Percentiles rank a stretch among this genome's conserved stretches.
These are phyloP conservation scores for Cetoscarus ocellatus DNA, from an alignment of 2,797 vertebrate species.

Conservation along the genomic window DNA sequence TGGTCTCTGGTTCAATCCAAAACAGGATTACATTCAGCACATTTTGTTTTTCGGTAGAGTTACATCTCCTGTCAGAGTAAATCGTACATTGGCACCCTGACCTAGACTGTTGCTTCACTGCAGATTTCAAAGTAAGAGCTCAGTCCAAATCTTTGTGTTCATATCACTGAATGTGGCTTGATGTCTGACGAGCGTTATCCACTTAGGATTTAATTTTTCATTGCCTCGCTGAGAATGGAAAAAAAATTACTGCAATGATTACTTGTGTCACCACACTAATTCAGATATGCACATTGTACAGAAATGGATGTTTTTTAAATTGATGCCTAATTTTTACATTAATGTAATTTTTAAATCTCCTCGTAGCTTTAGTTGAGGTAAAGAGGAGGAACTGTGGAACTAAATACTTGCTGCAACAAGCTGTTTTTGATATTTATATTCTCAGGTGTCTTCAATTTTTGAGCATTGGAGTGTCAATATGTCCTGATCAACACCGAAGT, in stretches of 20 bases:
- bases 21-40: too few relatives aligned
- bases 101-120: slow-evolving; percentile 50
- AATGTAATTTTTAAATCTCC: slow-evolving; percentile 67
- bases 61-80: too few relatives aligned
- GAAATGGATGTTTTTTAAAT: slow-evolving; percentile 72
- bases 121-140: slow-evolving; percentile 56
- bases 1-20: too few relatives aligned
- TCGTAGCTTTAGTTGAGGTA: slow-evolving; percentile 77
- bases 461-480: slow-evolving; percentile 78
- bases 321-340: slow-evolving; percentile 78
- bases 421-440: slow-evolving; percentile 85
- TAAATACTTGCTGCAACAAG: slow-evolving; percentile 79
- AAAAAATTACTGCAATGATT: slow-evolving; percentile 16
- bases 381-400: slow-evolving; percentile 72
- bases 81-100: too few relatives aligned
- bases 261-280: slow-evolving; percentile 73
- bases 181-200: slow-evolving; percentile 49
- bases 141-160: slow-evolving; percentile 70
- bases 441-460: slow-evolving; percentile 84
- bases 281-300: slow-evolving; percentile 84
- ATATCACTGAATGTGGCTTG: slow-evolving; percentile 71
- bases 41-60: too few relatives aligned
- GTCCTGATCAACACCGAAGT: slow-evolving; percentile 78
- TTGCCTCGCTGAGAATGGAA: slow-evolving; percentile 43
- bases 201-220: slow-evolving; percentile 43